phyloP scores from a whole-genome alignment of 2,888 invertebrate species.

The Patella depressa region DNA sequence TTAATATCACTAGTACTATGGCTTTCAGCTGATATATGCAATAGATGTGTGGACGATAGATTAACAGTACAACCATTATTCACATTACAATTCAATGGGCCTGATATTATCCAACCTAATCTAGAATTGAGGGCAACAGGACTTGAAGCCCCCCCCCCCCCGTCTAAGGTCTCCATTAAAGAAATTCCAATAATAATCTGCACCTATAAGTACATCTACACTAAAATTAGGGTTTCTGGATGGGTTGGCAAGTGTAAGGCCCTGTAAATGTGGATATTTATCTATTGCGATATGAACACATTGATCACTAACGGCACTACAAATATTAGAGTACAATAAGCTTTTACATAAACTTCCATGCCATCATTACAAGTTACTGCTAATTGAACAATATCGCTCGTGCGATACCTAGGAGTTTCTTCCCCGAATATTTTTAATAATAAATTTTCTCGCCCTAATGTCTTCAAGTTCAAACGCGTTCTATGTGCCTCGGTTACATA shows the following conservation, averaged over 20 bases:
- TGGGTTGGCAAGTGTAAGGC: background rate
- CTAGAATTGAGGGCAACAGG: background rate
- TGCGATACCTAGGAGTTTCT: background rate
- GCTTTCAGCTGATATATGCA: background rate
- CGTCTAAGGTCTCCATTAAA: background rate
- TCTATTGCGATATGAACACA: background rate
- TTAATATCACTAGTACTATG: no score
- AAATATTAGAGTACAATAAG: background rate
- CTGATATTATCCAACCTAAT: background rate
- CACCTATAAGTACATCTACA: background rate
- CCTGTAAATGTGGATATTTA: background rate
- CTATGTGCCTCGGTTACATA: background rate
- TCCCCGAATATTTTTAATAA: background rate
- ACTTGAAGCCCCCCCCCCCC: background rate
- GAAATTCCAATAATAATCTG: conserved; percentile 8
- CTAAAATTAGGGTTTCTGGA: background rate
- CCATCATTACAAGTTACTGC: background rate
- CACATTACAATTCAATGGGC: background rate
- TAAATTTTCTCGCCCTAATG: background rate
- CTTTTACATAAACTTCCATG: conserved; percentile 1
- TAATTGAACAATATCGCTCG: background rate
- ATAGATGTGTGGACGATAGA: background rate
- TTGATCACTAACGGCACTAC: background rate
- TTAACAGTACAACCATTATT: background rate
- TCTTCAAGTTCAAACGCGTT: background rate